A percentile compares a stretch with the other conserved stretches of the same genome.
Evolutionary conservation across 2,113 vertebrate species (phyloP).

Genomic region (Phrynosoma blainvillii): DNA sequence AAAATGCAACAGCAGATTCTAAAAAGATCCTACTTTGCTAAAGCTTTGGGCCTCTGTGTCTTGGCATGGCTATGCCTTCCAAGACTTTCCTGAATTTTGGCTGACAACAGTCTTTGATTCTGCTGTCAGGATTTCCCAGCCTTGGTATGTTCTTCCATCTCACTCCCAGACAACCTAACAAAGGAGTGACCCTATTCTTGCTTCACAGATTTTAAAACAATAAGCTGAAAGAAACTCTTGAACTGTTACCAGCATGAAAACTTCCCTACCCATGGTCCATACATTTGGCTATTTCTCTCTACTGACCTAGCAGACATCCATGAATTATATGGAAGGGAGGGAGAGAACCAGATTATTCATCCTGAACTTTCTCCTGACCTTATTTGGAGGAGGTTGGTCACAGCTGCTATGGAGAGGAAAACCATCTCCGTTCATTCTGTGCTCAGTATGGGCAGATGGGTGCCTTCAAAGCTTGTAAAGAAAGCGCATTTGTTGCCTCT

Average conservation of each 20-base stretch:
- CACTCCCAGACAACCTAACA: not conserved
- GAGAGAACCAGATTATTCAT: not conserved
- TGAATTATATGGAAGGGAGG: not conserved
- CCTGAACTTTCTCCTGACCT: not conserved
- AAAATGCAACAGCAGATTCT: not conserved
- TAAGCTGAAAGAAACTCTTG: not conserved
- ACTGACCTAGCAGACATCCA: not conserved
- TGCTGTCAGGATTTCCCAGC: too few relatives aligned
- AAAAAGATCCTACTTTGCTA: not conserved
- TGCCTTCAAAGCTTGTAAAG: not conserved
- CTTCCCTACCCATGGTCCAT: not conserved
- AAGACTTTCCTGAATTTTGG: not conserved
- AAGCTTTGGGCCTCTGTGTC: not conserved
- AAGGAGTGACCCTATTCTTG: not conserved
- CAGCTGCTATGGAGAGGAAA: conserved; percentile 27
- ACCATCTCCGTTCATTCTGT: conserved; percentile 18
- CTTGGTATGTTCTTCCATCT: not conserved
- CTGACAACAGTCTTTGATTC: not conserved
- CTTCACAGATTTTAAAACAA: not conserved
- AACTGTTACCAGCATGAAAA: not conserved
- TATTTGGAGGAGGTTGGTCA: not conserved
- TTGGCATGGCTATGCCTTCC: not conserved
- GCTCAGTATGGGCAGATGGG: conserved; percentile 23
- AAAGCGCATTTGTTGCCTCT: conserved; percentile 2
- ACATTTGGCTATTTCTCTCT: conserved; percentile 8